Percentiles rank a stretch among this genome's conserved stretches.
phyloP scores from a whole-genome alignment of 1,140 invertebrate genomes.

The Drosophila rufa region DNA sequence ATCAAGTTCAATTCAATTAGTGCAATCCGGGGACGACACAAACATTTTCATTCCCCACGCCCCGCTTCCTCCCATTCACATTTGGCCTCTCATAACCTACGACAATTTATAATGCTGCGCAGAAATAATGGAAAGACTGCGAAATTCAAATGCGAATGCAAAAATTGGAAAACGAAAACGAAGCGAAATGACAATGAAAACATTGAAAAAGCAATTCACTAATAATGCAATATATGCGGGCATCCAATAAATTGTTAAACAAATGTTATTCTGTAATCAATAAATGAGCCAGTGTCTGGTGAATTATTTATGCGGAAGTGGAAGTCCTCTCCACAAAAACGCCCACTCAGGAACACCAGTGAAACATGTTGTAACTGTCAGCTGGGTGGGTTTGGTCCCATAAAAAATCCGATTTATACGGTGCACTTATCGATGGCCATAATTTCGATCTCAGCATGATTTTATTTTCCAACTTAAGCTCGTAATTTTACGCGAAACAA shows the following conservation, averaged over 20 bases:
- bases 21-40: conserved; percentile 57
- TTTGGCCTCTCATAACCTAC: conserved; percentile 73
- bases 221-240: conserved; percentile 37
- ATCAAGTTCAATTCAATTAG: conserved; percentile 83
- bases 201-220: conserved; percentile 64
- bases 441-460: conserved; percentile 62
- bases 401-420: conserved; percentile 36
- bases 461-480: conserved; percentile 70
- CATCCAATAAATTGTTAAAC: conserved; percentile 77
- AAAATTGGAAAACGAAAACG: conserved; percentile 36
- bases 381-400: conserved; percentile 20
- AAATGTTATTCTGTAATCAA: conserved; percentile 80
- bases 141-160: conserved; percentile 63
- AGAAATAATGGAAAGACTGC: conserved; percentile 22
- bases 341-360: conserved; percentile 6
- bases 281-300: conserved; percentile 62
- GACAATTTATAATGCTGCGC: conserved; percentile 73
- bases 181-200: conserved; percentile 36
- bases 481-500: conserved; percentile 70
- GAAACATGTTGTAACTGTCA: conserved; percentile 75
- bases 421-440: conserved; percentile 5
- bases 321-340: conserved; percentile 11
- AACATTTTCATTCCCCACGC: conserved; percentile 42
- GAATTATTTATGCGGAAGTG: conserved; percentile 72
- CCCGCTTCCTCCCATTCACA: not conserved